phyloP scores from a whole-genome alignment of 2,888 invertebrate genomes.

The Volucella zonaria region DNA sequence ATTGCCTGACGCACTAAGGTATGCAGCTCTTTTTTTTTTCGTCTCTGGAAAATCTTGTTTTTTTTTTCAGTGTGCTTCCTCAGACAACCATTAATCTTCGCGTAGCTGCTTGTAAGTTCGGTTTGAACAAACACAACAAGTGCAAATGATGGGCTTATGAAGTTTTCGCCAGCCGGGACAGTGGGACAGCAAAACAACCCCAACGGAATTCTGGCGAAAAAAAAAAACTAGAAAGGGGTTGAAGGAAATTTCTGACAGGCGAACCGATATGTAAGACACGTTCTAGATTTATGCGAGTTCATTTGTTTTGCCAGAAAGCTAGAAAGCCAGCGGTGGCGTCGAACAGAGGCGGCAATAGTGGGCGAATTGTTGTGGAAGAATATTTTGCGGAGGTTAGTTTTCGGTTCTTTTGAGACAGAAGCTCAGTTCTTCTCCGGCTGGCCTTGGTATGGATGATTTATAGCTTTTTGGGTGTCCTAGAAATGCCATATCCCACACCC shows the following conservation, averaged over 20 bases:
- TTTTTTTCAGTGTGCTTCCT: slow-evolving; percentile 29
- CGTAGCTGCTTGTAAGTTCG: slow-evolving; percentile 47
- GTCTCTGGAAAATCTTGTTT: background rate
- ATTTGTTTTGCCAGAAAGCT: slow-evolving; percentile 53
- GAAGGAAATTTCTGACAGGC: slow-evolving; percentile 44
- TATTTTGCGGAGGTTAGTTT: slow-evolving; percentile 56
- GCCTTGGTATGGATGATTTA: slow-evolving; percentile 64
- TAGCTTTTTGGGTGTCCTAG: slow-evolving; percentile 28
- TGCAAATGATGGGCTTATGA: slow-evolving; percentile 72
- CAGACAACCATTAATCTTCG: slow-evolving; percentile 64
- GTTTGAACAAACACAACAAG: slow-evolving; percentile 63
- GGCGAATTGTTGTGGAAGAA: slow-evolving; percentile 49
- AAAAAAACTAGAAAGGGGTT: slow-evolving; percentile 19
- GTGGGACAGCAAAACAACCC: slow-evolving; percentile 3
- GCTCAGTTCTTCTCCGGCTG: slow-evolving; percentile 10
- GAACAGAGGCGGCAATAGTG: background rate
- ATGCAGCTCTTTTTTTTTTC: slow-evolving; percentile 31
- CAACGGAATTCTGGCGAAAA: slow-evolving; percentile 18
- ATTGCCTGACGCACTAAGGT: slow-evolving; percentile 32
- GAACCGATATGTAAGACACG: slow-evolving; percentile 72
- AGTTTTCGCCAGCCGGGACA: slow-evolving; percentile 34
- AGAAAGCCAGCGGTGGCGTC: slow-evolving; percentile 3
- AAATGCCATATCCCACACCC: background rate
- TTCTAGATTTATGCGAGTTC: slow-evolving; percentile 72
- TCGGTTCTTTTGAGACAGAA: slow-evolving; percentile 48